Conservation (phyloP, 2,888 invertebrate genomes). For the Caenorhabditis panamensis region DNA sequence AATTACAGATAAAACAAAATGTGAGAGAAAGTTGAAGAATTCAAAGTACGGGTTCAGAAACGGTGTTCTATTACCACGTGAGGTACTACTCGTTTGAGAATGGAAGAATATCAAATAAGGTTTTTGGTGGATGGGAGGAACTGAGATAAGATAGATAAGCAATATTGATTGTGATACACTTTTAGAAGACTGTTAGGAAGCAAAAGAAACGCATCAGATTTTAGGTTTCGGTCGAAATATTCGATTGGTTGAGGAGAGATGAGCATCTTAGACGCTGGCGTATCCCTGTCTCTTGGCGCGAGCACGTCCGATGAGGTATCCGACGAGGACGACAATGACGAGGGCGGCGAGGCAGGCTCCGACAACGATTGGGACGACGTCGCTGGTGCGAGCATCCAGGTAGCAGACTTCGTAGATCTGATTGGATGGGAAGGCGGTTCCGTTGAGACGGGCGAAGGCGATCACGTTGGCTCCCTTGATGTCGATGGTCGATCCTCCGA, state of each 20-base stretch:
- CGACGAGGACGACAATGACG: slow-evolving; percentile 92
- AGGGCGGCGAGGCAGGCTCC: slow-evolving; percentile 93
- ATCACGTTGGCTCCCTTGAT: slow-evolving; percentile 71
- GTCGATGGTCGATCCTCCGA: slow-evolving; percentile 69
- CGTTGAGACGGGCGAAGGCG: slow-evolving; percentile 69
- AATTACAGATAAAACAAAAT: not conserved
- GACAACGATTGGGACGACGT: slow-evolving; percentile 96
- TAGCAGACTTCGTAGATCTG: slow-evolving; percentile 76
- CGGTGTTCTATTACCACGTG: slow-evolving; percentile 57
- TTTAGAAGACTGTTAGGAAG: not conserved
- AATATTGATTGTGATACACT: not conserved
- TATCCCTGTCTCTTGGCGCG: slow-evolving; percentile 80
- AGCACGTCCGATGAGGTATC: slow-evolving; percentile 93
- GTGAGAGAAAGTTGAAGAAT: not conserved
- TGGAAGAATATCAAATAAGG: slow-evolving; percentile 45
- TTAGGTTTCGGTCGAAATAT: slow-evolving; percentile 11
- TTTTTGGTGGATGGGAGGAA: slow-evolving; percentile 4
- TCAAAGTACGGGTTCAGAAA: slow-evolving; percentile 48
- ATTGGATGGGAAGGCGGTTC: slow-evolving; percentile 66
- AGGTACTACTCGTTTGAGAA: slow-evolving; percentile 56
- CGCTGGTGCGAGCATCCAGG: slow-evolving; percentile 82
- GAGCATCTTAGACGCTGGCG: slow-evolving; percentile 77
- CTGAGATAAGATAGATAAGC: slow-evolving; percentile 47
- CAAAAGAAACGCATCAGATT: slow-evolving; percentile 29
- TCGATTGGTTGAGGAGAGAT: not conserved